Conservation (phyloP, 2,888 invertebrate genomes). For the Hoplodrina blanda region DNA sequence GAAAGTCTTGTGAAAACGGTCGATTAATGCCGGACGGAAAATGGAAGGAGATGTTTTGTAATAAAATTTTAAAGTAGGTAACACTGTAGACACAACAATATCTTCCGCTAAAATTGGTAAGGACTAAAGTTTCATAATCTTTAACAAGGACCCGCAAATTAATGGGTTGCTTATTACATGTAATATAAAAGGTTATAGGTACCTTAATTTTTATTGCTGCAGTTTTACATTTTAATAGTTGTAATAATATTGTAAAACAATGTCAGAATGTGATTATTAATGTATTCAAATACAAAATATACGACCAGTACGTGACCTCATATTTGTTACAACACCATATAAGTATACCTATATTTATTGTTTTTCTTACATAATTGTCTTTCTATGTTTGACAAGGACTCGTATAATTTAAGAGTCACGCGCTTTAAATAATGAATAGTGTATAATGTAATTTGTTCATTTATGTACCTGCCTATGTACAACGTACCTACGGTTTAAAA, state of each 20-base stretch:
- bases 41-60: slow-evolving; percentile 66
- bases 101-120: slow-evolving; percentile 37
- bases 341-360: not conserved
- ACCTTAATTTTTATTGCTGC: not conserved
- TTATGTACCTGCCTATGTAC: too few species aligned
- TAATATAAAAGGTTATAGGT: slow-evolving; percentile 11
- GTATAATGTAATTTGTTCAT: too few species aligned
- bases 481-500: too few species aligned
- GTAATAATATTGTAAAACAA: slow-evolving; percentile 3
- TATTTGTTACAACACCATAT: not conserved
- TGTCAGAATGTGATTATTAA: not conserved
- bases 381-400: too few species aligned
- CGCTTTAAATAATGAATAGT: too few species aligned
- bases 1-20: slow-evolving; percentile 81
- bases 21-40: slow-evolving; percentile 77
- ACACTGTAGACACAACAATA: slow-evolving; percentile 48
- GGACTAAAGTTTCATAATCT: slow-evolving; percentile 45
- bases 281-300: slow-evolving; percentile 3
- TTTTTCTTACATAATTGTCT: too few species aligned
- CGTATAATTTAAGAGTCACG: too few species aligned
- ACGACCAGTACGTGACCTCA: not conserved
- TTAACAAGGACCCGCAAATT: slow-evolving; percentile 41
- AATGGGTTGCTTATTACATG: slow-evolving; percentile 35
- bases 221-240: not conserved
- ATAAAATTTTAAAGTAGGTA: slow-evolving; percentile 60